phyloP scores from a whole-genome alignment of 1,140 invertebrate species.

The Dreissena polymorpha region DNA sequence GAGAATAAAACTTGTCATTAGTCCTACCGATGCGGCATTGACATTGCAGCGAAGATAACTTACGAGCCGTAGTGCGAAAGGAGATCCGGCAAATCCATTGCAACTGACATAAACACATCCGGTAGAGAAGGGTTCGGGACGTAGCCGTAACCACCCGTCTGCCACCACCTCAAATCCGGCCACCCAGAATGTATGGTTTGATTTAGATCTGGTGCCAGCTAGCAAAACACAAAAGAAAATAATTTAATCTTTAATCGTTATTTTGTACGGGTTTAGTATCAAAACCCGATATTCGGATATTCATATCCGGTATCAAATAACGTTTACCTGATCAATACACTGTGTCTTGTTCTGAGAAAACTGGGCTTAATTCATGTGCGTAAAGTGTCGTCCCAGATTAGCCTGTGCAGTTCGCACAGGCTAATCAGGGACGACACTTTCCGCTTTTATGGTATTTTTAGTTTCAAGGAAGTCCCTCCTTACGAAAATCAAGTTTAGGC shows the following conservation, averaged over 20 bases:
- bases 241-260: not conserved
- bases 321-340: not conserved
- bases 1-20: not conserved
- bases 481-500: too few relatives aligned
- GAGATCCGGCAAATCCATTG: slow-evolving; percentile 70
- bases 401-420: too few relatives aligned
- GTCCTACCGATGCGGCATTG: not conserved
- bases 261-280: not conserved
- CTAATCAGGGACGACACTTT: too few relatives aligned
- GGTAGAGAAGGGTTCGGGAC: slow-evolving; percentile 63
- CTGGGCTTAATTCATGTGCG: too few relatives aligned
- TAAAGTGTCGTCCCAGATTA: too few relatives aligned
- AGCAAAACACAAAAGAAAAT: not conserved
- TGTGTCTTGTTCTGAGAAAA: too few relatives aligned
- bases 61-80: slow-evolving; percentile 64
- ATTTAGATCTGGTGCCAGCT: slow-evolving; percentile 8
- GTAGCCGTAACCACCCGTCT: slow-evolving; percentile 67
- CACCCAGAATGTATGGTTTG: slow-evolving; percentile 23
- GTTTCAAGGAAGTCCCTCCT: too few relatives aligned
- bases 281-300: not conserved
- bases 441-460: too few relatives aligned
- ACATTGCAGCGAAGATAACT: not conserved
- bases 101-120: slow-evolving; percentile 22
- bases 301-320: not conserved
- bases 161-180: slow-evolving; percentile 67